Base-by-base conservation (phyloP, 1,140 invertebrate genomes). In the Wasmannia auropunctata region DNA sequence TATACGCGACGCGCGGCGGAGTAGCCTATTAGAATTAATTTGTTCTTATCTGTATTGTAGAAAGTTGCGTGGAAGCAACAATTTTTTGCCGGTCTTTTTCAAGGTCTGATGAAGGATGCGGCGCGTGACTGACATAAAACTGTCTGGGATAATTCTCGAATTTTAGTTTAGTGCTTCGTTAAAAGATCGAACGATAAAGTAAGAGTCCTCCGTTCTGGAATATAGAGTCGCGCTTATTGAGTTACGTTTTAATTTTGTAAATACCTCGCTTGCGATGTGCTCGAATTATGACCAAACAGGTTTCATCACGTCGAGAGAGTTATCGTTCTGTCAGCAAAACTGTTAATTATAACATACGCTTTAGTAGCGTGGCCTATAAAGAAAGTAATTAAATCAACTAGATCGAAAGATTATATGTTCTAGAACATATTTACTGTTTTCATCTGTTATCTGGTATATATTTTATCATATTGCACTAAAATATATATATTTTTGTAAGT, bases 21-120 rank as follows among this genome's bases (percentile, higher is more conserved):
- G 51, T 81, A 81, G 58, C 51, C 28, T 72, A 81, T 81, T 72
- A 58, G 51, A 72, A 81, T 58, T 72, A 72, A 81, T 56, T 72
- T 51, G 34, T 72, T 81, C 67, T 74, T 80, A 54, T 80, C 62
- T 80, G 31, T 67, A n/a, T n/a, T 37, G 62, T 69, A 80, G 76
- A 80, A 80, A 69, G 76, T 69, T 51, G n/a, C 19, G 56, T 31
- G 46, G 19, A 51, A 43, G 16, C 37, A 60, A 67, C 63, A 19
- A 69, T 37, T 19, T 37, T 31, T 25, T 49, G n/a, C 60, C 69
- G 14, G 75, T 11, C 46, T 22, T 54, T 69, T 67, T n/a, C n/a
- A 51, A 67, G 28, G 1, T n/a, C 16, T 10, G 11, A 14, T n/a
- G n/a, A 43, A 79, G 11, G 11, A 79, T 43, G 67, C 49, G 49